Base-by-base conservation (phyloP, 2,888 invertebrate genomes). In the Erynnis tages region DNA sequence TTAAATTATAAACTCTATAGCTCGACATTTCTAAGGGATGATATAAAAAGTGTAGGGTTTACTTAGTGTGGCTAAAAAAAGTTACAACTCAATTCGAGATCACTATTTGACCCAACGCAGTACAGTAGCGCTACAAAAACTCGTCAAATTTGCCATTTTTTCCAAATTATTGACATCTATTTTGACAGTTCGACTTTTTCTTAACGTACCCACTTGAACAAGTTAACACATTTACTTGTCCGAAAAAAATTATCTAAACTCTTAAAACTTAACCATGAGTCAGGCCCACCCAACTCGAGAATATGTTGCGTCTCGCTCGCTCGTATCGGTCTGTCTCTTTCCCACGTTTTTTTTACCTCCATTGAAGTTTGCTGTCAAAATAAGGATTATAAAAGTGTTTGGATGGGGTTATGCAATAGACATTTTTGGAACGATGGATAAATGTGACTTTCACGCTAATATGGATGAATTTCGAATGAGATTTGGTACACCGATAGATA, bases 311-410 rank as follows among this genome's bases (percentile, higher is more conserved):
- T 76, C 77, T 61, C 75, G 38, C 25, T 78, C 69, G 5, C n/a
- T 5, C 63, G 56, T 70, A 79, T 72, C 65, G 61, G 63, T 17
- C 21, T 50, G 62, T 83, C 79, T 56, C 71, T 29, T 55, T 77
- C 66, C 29, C 46, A 16, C 63, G 52, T 2, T 53, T 78, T 84
- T 83, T 83, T 76, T 76, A 66, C 66, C 71, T 76, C 73, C 82
- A 85, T 85, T 87, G 82, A 85, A 80, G 81, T 81, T 80, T 76
- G 82, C 85, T 88, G 88, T 89, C 88, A 89, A 89, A 89, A 89
- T 89, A 88, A 88, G 84, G 85, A 87, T 88, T 87, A 86, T 86
- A 85, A 83, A 80, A 86, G 79, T 69, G 70, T 79, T 80, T 79
- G 87, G 78, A 84, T 60, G 63, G 70, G 7, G 25, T 80, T 74